A percentile compares a stretch with the other conserved stretches of the same genome.
Conservation (phyloP, 2,888 invertebrate species). For the Incurvaria masculella region DNA sequence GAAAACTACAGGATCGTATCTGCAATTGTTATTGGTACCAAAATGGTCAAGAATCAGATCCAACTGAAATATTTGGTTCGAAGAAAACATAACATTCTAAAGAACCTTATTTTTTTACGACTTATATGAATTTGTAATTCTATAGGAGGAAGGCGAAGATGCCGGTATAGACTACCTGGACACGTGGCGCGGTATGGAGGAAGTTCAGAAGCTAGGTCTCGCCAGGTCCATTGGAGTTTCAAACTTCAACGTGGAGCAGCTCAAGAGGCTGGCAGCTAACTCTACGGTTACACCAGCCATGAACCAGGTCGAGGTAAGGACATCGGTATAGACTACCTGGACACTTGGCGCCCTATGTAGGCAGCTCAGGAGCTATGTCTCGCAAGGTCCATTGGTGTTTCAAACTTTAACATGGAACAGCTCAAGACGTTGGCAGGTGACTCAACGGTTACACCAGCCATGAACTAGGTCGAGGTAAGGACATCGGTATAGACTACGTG, state of each 20-base stretch:
- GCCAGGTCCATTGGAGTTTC: constrained; percentile 73
- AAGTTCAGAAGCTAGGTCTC: constrained; percentile 60
- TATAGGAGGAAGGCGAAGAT: constrained; percentile 37
- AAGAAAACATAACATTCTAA: no score
- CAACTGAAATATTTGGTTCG: no score
- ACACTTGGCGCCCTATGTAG: constrained; percentile 75
- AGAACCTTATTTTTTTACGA: no score
- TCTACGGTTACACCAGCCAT: constrained; percentile 58
- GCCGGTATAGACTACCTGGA: constrained; percentile 70
- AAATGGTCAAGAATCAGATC: no score
- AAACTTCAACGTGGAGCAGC: constrained; percentile 74
- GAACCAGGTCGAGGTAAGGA: constrained; percentile 55
- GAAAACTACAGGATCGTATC: no score
- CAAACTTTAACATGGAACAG: constrained; percentile 76
- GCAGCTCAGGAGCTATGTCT: constrained; percentile 61
- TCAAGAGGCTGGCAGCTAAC: constrained; percentile 59
- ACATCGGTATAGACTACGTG: constrained; percentile 66
- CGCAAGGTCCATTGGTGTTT: constrained; percentile 69
- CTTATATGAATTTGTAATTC: no score
- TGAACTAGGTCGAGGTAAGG: constrained; percentile 54
- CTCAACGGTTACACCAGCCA: constrained; percentile 57
- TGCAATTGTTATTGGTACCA: no score
- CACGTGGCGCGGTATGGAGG: constrained; percentile 73
- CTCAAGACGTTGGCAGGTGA: constrained; percentile 60
- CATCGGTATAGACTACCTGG: constrained; percentile 68